A percentile compares a stretch with the other conserved stretches of the same genome.
phyloP scores from a whole-genome alignment of 2,888 invertebrate species.

The Metallyticus violacea region DNA sequence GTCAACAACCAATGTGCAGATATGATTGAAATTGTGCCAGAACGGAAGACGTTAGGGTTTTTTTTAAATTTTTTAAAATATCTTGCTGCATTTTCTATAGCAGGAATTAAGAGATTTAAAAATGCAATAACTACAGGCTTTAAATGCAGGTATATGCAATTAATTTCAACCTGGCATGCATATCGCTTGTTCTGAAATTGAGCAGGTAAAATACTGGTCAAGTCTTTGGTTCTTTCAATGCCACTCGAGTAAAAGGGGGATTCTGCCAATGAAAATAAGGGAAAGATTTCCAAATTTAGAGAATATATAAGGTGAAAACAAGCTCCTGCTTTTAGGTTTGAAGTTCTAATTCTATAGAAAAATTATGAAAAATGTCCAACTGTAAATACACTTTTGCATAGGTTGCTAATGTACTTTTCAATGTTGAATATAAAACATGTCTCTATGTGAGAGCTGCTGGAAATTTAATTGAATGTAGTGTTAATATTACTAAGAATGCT shows the following conservation, averaged over 20 bases:
- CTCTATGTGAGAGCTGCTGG: constrained; percentile 6
- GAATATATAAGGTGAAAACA: constrained; percentile 13
- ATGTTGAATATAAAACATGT: constrained; percentile 21
- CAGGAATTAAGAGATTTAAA: constrained; percentile 18
- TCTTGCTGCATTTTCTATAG: constrained; percentile 5
- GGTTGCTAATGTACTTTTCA: neutral
- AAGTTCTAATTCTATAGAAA: constrained; percentile 12
- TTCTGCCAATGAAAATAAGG: neutral
- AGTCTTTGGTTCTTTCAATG: constrained; percentile 30
- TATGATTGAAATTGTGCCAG: constrained; percentile 30
- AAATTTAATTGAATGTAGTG: constrained; percentile 14
- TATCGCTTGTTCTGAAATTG: constrained; percentile 19
- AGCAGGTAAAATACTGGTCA: constrained; percentile 32
- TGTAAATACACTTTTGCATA: constrained; percentile 4
- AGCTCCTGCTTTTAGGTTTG: constrained; percentile 1
- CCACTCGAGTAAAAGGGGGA: constrained; percentile 7
- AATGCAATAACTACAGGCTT: constrained; percentile 1
- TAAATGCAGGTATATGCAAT: constrained; percentile 4
- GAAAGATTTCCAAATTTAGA: constrained; percentile 1
- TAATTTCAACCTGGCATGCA: neutral
- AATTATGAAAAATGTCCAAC: constrained; percentile 21
- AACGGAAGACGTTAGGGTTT: constrained; percentile 32
- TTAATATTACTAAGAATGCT: constrained; percentile 21
- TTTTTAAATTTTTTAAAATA: constrained; percentile 13
- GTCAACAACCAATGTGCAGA: constrained; percentile 31